Percentiles rank a stretch among this genome's conserved stretches.
Evolutionary conservation across 2,113 vertebrate genomes (phyloP).

Genomic region (Phalacrocorax pelagicus): DNA sequence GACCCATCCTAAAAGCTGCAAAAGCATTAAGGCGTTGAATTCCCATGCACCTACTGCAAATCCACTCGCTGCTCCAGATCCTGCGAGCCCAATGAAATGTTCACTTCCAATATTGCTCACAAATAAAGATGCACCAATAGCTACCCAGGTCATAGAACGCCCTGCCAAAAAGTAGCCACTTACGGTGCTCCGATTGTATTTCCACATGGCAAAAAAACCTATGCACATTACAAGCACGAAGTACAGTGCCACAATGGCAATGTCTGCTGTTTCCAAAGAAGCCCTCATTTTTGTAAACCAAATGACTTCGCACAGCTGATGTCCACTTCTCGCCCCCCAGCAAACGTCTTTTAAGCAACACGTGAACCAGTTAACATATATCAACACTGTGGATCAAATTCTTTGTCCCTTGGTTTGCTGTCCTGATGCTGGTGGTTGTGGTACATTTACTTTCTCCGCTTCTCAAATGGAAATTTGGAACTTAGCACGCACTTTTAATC

Average conservation of each 20-base stretch:
- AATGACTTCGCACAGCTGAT: constrained; percentile 52
- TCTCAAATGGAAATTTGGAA: constrained; percentile 81
- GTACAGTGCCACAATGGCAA: constrained; percentile 94
- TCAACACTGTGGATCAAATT: constrained; percentile 78
- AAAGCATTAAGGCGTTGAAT: constrained; percentile 95
- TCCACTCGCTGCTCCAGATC: constrained; percentile 96
- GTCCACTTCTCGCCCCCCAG: constrained; percentile 74
- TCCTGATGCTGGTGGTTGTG: constrained; percentile 87
- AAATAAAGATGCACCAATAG: constrained; percentile 95
- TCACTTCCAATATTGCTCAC: constrained; percentile 99
- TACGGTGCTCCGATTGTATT: constrained; percentile 93
- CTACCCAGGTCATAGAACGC: constrained; percentile 95
- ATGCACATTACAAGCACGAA: constrained; percentile 94
- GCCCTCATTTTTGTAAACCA: constrained; percentile 82
- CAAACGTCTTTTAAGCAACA: constrained; percentile 73
- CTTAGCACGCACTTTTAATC: constrained; percentile 84
- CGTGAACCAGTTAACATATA: constrained; percentile 77
- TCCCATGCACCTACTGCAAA: constrained; percentile 98
- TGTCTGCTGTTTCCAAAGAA: constrained; percentile 90
- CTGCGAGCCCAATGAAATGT: constrained; percentile 98
- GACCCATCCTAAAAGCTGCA: constrained; percentile 98
- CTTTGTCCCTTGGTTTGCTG: constrained; percentile 94
- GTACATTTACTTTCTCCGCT: constrained; percentile 84
- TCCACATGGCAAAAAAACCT: constrained; percentile 97
- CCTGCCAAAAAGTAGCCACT: constrained; percentile 98